Evolutionary conservation across 2,797 vertebrate genomes (phyloP).

Genomic region (Nannoperca obscura): DNA sequence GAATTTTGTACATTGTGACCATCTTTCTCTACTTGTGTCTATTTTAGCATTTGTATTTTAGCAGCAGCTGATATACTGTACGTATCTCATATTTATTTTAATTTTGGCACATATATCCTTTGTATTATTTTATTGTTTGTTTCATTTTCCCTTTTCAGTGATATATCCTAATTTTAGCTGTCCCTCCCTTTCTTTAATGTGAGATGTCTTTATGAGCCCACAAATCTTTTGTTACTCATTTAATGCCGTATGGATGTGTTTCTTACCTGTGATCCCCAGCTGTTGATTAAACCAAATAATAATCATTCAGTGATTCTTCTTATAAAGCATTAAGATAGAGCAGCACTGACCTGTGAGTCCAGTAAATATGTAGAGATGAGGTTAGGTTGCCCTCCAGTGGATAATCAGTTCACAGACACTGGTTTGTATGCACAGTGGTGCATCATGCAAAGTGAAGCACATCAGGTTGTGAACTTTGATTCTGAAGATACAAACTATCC

Average conservation of each 20-base stretch:
- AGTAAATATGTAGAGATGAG: background rate
- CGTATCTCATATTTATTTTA: background rate
- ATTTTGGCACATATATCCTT: background rate
- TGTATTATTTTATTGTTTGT: background rate
- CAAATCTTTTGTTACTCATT: no score
- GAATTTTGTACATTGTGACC: background rate
- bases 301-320: background rate
- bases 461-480: background rate
- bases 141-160: background rate
- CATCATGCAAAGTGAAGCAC: background rate
- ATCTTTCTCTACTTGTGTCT: background rate
- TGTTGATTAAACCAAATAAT: background rate
- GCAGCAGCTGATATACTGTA: background rate
- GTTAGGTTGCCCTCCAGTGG: constrained; percentile 69
- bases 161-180: background rate
- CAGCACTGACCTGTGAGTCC: background rate
- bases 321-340: background rate
- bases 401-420: background rate
- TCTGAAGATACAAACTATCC: background rate
- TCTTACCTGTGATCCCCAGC: background rate
- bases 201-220: background rate
- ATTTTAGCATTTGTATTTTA: background rate
- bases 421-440: background rate
- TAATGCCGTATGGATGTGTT: no score
- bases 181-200: background rate